phyloP scores from a whole-genome alignment of 2,888 invertebrate species.

The Netelia virgata region DNA sequence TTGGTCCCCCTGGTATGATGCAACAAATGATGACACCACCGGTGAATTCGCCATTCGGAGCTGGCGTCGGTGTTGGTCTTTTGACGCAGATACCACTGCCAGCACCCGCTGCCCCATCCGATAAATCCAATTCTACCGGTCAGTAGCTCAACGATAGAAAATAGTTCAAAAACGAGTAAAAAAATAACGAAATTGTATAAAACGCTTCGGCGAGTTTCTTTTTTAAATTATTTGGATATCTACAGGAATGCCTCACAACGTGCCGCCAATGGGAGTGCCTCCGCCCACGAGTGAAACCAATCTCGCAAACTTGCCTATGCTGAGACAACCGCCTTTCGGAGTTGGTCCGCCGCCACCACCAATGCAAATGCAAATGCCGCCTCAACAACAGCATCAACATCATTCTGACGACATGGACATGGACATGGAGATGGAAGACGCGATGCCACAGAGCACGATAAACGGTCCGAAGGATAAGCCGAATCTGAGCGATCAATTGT shows the following conservation, averaged over 20 bases:
- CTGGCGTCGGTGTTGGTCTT: conserved; percentile 81
- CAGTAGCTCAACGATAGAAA: conserved; percentile 28
- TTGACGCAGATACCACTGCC: conserved; percentile 84
- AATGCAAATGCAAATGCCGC: conserved; percentile 79
- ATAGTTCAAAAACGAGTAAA: background rate
- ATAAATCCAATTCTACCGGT: conserved; percentile 83
- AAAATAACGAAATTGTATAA: background rate
- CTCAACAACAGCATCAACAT: conserved; percentile 76
- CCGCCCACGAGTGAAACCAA: conserved; percentile 82
- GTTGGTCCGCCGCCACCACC: conserved; percentile 81
- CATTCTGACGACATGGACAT: conserved; percentile 93
- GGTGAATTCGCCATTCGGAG: conserved; percentile 84
- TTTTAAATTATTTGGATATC: conserved; percentile 17
- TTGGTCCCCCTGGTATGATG: conserved; percentile 84
- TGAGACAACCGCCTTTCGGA: conserved; percentile 82
- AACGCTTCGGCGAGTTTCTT: background rate
- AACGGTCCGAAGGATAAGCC: conserved; percentile 77
- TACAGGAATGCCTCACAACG: conserved; percentile 84
- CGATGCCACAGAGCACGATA: conserved; percentile 77
- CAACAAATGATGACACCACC: conserved; percentile 81
- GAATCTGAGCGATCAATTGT: conserved; percentile 85
- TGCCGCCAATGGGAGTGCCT: conserved; percentile 84
- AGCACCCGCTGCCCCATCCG: conserved; percentile 83
- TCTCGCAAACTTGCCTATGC: conserved; percentile 80
- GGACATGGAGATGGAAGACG: conserved; percentile 89